A percentile compares a stretch with the other conserved stretches of the same genome.
Evolutionary conservation across 2,888 invertebrate species (phyloP).

Genomic region (Ethmia dodecea): DNA sequence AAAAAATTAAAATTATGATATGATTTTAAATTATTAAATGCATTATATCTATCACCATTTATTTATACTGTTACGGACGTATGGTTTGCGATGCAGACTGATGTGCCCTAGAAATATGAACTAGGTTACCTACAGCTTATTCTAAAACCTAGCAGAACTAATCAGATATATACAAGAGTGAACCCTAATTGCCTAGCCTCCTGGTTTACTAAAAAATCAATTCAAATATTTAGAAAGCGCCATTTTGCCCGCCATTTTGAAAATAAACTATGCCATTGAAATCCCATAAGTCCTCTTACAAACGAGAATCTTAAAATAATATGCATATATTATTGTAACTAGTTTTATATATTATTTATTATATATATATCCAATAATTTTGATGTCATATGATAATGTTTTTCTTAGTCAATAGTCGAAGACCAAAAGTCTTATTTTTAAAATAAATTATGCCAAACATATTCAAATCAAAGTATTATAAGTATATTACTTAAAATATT

Average conservation of each 20-base stretch:
- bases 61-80: slow-evolving; percentile 36
- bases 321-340: slow-evolving; percentile 7
- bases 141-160: slow-evolving; percentile 10
- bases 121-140: slow-evolving; percentile 5
- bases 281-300: too few species aligned
- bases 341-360: slow-evolving; percentile 15
- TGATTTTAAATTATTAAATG: slow-evolving; percentile 38
- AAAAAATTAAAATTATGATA: slow-evolving; percentile 17
- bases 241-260: too few species aligned
- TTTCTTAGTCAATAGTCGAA: slow-evolving; percentile 7
- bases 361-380: slow-evolving; percentile 14
- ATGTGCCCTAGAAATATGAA: slow-evolving; percentile 1
- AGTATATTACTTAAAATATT: not conserved
- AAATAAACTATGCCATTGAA: too few species aligned
- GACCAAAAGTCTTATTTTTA: too few species aligned
- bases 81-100: slow-evolving; percentile 18
- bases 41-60: slow-evolving; percentile 37
- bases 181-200: too few species aligned
- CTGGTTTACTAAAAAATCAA: too few species aligned
- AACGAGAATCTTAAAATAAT: slow-evolving; percentile 2
- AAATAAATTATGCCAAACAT: not conserved
- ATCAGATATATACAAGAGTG: slow-evolving; percentile 5
- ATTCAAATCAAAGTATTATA: not conserved
- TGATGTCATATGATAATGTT: slow-evolving; percentile 3
- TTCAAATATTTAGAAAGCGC: too few species aligned